Evolutionary conservation across 2,797 vertebrate genomes (phyloP).

Genomic region (Salmo trutta): DNA sequence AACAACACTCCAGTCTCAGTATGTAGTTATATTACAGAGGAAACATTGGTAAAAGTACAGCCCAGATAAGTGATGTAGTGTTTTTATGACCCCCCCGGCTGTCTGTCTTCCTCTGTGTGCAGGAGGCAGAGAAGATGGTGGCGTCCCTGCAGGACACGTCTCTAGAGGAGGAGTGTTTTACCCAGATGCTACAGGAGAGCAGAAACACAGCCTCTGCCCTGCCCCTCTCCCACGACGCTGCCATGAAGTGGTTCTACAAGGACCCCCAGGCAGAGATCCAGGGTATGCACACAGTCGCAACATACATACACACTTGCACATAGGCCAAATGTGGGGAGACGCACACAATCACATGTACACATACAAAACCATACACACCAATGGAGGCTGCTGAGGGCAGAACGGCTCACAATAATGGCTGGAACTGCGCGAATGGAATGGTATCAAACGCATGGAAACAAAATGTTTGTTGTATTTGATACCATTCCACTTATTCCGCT

Average conservation of each 20-base stretch:
- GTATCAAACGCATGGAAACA: no score
- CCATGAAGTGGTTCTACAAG: constrained; percentile 95
- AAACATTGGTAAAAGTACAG: neutral
- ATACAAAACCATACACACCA: no score
- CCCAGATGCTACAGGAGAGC: constrained; percentile 83
- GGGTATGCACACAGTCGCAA: constrained; percentile 66
- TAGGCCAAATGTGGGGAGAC: no score
- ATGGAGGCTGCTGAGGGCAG: no score
- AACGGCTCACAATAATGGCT: no score
- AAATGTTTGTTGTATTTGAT: no score
- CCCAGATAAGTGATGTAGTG: neutral
- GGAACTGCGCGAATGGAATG: no score
- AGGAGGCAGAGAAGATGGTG: constrained; percentile 93
- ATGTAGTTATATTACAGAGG: neutral
- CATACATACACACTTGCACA: neutral
- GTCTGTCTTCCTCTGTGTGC: constrained; percentile 22
- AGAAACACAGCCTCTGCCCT: constrained; percentile 87
- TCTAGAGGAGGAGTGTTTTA: constrained; percentile 88
- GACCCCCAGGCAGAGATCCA: constrained; percentile 93
- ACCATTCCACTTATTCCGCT: no score
- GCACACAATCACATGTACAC: no score
- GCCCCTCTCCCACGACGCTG: constrained; percentile 86
- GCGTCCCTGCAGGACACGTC: constrained; percentile 88
- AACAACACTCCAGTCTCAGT: no score
- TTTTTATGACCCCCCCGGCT: neutral